Evolutionary conservation across 1,140 invertebrate species (phyloP), one percentile per base, ranked within the genome.

Genomic region (Macrosteles quadrilineatus): DNA sequence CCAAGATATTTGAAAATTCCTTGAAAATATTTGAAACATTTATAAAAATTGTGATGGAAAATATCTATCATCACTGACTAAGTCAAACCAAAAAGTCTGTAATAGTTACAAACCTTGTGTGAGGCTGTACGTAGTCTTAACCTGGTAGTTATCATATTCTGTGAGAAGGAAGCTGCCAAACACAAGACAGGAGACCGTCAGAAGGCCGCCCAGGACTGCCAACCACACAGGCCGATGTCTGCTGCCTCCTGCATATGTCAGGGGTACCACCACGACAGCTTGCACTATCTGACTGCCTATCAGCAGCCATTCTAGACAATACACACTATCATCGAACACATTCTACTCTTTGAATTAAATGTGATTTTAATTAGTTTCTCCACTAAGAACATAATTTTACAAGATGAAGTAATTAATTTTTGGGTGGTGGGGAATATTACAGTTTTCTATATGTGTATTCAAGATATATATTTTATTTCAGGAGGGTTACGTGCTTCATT

Each of bases 191-290:
- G 55, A 45, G 0, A 72, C 1, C 0, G 64, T 65, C 6, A 68
- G 50, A 17, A 72, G 62, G 17, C 59, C 57, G 0, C 67, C 71
- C 4, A 72, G 63, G 19, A 32, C 43, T 32, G 72, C 69, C n/a
- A 73, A 67, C 69, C 69, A 73, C 0, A 62, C 62, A 17, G 53
- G 59, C 2, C 68, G 71, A 27, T 71, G 57, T 12, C 69, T 59
- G 31, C 64, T 65, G 32, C 69, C 69, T 11, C 72, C 72, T 14
- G 32, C 66, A 27, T 73, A 73, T 12, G 70, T 65, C 12, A 73
- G 27, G 14, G 68, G 68, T 9, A 71, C 67, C 0, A 70, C 64
- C n/a, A 71, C 19, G 3, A 50, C 6, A 2, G 68, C 53, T 55
- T 73, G 72, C 11, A 71, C 32, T 19, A 73, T 11, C 29, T 70